These are phyloP conservation scores for Camelus bactrianus DNA, from an alignment of 2,113 vertebrate genomes.

Conservation along the genomic window DNA sequence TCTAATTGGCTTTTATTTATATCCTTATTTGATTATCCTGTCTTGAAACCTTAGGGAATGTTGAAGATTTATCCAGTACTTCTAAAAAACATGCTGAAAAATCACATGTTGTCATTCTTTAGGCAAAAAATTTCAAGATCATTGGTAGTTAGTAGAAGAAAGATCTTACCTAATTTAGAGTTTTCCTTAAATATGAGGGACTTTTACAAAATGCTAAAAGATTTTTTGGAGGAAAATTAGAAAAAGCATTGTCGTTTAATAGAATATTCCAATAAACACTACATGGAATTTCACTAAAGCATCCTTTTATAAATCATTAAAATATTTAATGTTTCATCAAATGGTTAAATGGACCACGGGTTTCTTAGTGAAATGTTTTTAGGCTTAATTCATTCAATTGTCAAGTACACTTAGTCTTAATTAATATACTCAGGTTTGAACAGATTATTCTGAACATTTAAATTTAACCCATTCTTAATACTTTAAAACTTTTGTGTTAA, in stretches of 20 bases:
- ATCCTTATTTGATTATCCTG: constrained; percentile 28
- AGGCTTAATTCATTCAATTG: constrained; percentile 85
- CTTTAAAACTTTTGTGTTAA: constrained; percentile 85
- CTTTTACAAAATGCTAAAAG: constrained; percentile 81
- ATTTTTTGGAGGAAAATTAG: constrained; percentile 84
- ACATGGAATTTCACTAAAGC: constrained; percentile 79
- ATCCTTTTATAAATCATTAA: constrained; percentile 81
- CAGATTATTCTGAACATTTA: constrained; percentile 80
- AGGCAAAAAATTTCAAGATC: constrained; percentile 61
- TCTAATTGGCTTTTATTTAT: constrained; percentile 2
- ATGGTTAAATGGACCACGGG: constrained; percentile 88
- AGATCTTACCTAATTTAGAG: constrained; percentile 80
- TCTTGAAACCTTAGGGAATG: constrained; percentile 53
- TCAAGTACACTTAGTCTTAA: constrained; percentile 83
- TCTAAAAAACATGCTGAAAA: constrained; percentile 61
- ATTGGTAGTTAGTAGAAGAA: constrained; percentile 59
- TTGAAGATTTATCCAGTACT: constrained; percentile 55
- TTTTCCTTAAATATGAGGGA: constrained; percentile 77
- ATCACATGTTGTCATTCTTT: constrained; percentile 43
- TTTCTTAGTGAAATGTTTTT: constrained; percentile 86
- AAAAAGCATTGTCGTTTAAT: constrained; percentile 83
- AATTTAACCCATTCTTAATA: constrained; percentile 85
- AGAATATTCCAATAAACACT: constrained; percentile 84
- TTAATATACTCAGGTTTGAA: constrained; percentile 90
- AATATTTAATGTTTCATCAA: constrained; percentile 78